A percentile compares a stretch with the other conserved stretches of the same genome.
phyloP scores from a whole-genome alignment of 53 echinoderm and acorn worm species.

The Holothuria scabra region DNA sequence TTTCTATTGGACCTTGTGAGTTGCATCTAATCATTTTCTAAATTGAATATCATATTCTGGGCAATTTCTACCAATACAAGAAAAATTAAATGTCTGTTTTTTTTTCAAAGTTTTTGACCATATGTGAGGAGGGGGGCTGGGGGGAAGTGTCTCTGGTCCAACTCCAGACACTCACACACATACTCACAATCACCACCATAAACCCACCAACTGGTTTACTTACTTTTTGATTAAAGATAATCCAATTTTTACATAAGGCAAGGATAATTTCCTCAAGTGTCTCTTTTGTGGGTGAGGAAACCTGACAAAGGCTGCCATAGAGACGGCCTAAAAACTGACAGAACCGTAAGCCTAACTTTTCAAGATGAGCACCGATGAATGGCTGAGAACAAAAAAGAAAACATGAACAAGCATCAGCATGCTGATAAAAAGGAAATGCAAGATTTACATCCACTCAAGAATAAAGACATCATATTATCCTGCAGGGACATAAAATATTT shows the following conservation, averaged over 20 bases:
- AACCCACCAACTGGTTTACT: neutral
- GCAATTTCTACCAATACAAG: too few relatives aligned
- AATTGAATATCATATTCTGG: too few relatives aligned
- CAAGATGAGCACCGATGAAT: constrained; percentile 1
- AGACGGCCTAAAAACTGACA: constrained; percentile 10
- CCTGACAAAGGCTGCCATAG: neutral
- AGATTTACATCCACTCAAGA: neutral
- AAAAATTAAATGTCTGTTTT: too few relatives aligned
- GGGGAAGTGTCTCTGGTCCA: too few relatives aligned
- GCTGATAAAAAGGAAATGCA: neutral
- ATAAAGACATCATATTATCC: neutral
- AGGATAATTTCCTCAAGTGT: constrained; percentile 1
- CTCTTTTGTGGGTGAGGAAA: neutral
- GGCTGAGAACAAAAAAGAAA: neutral
- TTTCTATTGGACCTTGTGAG: too few relatives aligned
- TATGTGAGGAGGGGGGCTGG: too few relatives aligned
- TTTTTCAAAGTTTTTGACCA: too few relatives aligned
- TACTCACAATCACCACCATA: neutral
- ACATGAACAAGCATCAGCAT: too few relatives aligned
- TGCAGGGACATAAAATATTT: neutral
- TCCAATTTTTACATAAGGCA: constrained; percentile 4
- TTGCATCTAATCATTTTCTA: too few relatives aligned
- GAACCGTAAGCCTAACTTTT: constrained; percentile 5
- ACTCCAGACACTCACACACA: too few relatives aligned
- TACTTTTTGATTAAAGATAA: constrained; percentile 10